Percentiles rank a stretch among this genome's conserved stretches.
Evolutionary conservation across 2,113 vertebrate genomes (phyloP).

Genomic region (Anhinga anhinga): DNA sequence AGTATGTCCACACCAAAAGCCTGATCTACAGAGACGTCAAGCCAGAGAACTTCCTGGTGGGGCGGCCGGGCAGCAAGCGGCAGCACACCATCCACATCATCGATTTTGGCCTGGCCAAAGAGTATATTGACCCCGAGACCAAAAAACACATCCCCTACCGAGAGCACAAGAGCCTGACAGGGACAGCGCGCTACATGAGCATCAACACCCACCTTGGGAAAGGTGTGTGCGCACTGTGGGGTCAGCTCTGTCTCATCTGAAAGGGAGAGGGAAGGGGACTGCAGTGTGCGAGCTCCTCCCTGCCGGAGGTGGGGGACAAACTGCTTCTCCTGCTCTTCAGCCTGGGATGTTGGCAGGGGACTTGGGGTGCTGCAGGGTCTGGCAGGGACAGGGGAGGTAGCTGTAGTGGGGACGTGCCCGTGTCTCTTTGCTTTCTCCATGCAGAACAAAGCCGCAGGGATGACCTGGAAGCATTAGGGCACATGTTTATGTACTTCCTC

Average conservation of each 20-base stretch:
- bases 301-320: not conserved
- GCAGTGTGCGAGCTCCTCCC: not conserved
- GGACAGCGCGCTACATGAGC: constrained; percentile 98
- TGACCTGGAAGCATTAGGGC: constrained; percentile 93
- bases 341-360: not conserved
- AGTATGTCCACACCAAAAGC: constrained; percentile 96
- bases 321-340: not conserved
- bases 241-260: not conserved
- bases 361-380: not conserved
- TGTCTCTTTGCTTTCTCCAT: not conserved
- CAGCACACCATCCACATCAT: constrained; percentile 99
- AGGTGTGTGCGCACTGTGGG: constrained; percentile 63
- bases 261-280: not conserved
- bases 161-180: constrained; percentile 98
- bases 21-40: constrained; percentile 98
- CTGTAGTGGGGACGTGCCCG: fast-evolving
- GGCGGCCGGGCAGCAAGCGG: constrained; percentile 91
- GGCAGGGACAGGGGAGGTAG: not conserved
- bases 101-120: constrained; percentile 98
- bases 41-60: constrained; percentile 97
- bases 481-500: constrained; percentile 99
- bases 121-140: constrained; percentile 98
- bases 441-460: constrained; percentile 97
- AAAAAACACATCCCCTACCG: constrained; percentile 99
- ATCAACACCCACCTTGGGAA: constrained; percentile 98